A percentile compares a stretch with the other conserved stretches of the same genome.
Evolutionary conservation across 2,888 invertebrate species (phyloP).

Genomic region (Xylota sylvarum): DNA sequence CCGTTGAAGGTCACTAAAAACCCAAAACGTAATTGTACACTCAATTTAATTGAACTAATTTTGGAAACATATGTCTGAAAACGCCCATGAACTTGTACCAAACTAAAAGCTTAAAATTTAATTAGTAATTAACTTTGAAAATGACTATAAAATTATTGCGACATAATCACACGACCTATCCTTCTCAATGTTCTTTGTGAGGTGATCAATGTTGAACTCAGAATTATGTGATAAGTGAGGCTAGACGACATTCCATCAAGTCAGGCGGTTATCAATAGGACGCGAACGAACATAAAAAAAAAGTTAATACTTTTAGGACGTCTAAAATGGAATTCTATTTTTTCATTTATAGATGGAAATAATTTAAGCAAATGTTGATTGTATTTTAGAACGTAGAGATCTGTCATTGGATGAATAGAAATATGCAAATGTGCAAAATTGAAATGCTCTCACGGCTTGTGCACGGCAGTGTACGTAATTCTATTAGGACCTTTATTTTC

Average conservation of each 20-base stretch:
- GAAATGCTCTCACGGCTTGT: no score
- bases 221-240: conserved; percentile 20
- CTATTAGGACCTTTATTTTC: no score
- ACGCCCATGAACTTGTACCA: conserved; percentile 11
- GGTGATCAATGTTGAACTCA: conserved; percentile 24
- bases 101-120: not conserved
- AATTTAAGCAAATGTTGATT: no score
- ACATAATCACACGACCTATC: conserved; percentile 34
- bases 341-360: conserved; percentile 10
- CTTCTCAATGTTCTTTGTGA: conserved; percentile 14
- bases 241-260: conserved; percentile 12
- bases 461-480: no score
- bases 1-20: not conserved
- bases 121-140: conserved; percentile 13
- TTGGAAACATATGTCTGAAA: not conserved
- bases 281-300: not conserved
- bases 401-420: no score
- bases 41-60: not conserved
- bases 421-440: no score
- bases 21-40: not conserved
- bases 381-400: not conserved
- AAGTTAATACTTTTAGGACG: conserved; percentile 6
- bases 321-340: not conserved
- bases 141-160: conserved; percentile 4
- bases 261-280: conserved; percentile 24